Base-by-base conservation (phyloP, 1,140 invertebrate species). In the Andrena cerasifolii region DNA sequence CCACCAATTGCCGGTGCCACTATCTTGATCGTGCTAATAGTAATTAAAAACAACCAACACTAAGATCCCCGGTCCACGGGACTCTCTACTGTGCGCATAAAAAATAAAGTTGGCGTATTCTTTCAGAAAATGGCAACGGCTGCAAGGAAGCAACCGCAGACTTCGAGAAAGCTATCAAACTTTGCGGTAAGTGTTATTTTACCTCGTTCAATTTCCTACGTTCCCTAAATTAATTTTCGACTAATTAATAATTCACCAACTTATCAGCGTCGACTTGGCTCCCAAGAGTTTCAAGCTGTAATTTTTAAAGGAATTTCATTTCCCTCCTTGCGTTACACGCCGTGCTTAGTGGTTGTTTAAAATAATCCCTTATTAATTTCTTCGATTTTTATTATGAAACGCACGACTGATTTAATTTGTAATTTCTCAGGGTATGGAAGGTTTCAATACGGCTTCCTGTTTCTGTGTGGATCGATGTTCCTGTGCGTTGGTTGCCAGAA, bases 401-500 rank as follows among this genome's bases (percentile, higher is more conserved):
- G n/a, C n/a, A 21, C 3, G 16, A 10, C 31, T 59, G 2, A 59
- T 45, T 45, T 7, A 18, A 16, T 12, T 67, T 70, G 21, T 0
- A 16, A 0, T n/a, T 74, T 3, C 12, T 58, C 21, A 90, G 89
- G 83, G 18, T 89, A 89, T 24, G 89, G 89, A 78, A 88, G n/a
- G 49, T 90, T 89, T 80, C 89, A 90, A 43, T 88, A 89, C 18
- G 79, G 79, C 4, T 84, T 89, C 0, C n/a, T 89, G 8, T n/a
- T 90, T 5, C 66, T 89, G 0, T 90, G 89, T 33, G 89, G 89
- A 14, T 66, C 86, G 36, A 89, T 90, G 71, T 94, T 94, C 82
- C 85, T 94, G 62, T 92, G 93, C 4, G 93, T 91, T 8, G 95
- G 94, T 24, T 93, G 94, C 18, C 93, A 95, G 88, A 95, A 95